Evolutionary conservation across 64 coral and sea anemone species (phyloP).

Genomic region (Platygyra sinensis): DNA sequence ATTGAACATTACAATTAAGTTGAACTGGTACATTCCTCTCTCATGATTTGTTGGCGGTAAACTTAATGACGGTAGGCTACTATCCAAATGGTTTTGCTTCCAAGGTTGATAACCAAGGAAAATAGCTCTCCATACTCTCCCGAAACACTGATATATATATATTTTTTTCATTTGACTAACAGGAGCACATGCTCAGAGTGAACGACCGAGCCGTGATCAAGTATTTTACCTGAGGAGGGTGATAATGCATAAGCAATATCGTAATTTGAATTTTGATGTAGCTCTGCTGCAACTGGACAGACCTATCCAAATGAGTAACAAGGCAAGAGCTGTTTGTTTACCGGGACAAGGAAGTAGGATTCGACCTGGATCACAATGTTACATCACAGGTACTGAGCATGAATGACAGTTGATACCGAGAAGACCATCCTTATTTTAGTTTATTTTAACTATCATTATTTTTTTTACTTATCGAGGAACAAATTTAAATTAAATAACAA

Average conservation of each 20-base stretch:
- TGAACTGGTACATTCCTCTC: too few species aligned
- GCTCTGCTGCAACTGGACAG: background rate
- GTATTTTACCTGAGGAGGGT: background rate
- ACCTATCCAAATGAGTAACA: conserved; percentile 4
- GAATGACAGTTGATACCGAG: too few species aligned
- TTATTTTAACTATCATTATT: too few species aligned
- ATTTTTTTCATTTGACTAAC: background rate
- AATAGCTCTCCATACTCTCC: background rate
- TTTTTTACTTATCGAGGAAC: too few species aligned
- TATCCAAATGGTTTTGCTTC: too few species aligned
- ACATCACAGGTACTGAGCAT: conserved; percentile 22
- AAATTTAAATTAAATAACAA: too few species aligned
- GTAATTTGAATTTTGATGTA: conserved; percentile 3
- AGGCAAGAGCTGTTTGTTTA: conserved; percentile 23
- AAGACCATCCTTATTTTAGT: too few species aligned
- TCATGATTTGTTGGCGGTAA: too few species aligned
- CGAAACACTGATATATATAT: too few species aligned
- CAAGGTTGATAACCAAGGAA: too few species aligned
- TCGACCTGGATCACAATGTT: conserved; percentile 32
- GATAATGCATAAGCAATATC: conserved; percentile 26
- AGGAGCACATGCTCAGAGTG: conserved; percentile 12
- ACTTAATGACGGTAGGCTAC: too few species aligned
- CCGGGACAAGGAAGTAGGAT: conserved; percentile 38
- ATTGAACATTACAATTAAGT: too few species aligned
- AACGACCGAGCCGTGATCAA: background rate